These are phyloP conservation scores for Melitaea cinxia DNA, from an alignment of 1,140 invertebrate genomes.

Conservation along the genomic window DNA sequence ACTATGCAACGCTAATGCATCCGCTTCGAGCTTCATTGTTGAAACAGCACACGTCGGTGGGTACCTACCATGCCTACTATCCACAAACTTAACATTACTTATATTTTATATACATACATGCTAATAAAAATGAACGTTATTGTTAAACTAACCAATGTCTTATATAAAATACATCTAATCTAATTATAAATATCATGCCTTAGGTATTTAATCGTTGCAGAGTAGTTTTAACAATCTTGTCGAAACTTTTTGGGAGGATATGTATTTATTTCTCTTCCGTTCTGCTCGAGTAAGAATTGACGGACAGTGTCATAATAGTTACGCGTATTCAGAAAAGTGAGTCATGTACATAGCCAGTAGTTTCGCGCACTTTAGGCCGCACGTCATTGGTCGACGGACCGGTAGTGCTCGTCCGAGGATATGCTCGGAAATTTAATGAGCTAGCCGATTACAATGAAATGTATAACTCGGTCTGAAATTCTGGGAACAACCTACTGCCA, in stretches of 20 bases:
- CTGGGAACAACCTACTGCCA: conserved; percentile 37
- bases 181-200: neutral
- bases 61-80: conserved; percentile 10
- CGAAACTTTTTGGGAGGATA: neutral
- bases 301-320: conserved; percentile 53
- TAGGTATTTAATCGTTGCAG: neutral
- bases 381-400: conserved; percentile 61
- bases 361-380: conserved; percentile 76
- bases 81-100: conserved; percentile 9
- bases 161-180: neutral
- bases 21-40: conserved; percentile 43
- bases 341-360: conserved; percentile 54
- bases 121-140: neutral
- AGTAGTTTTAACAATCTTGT: too few relatives aligned
- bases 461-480: conserved; percentile 29
- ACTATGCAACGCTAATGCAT: conserved; percentile 38
- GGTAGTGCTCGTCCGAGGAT: conserved; percentile 46
- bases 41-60: conserved; percentile 35
- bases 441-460: conserved; percentile 42
- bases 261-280: neutral
- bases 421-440: conserved; percentile 59
- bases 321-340: conserved; percentile 63
- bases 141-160: neutral
- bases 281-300: conserved; percentile 17
- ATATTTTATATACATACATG: neutral